Evolutionary conservation across 2,797 vertebrate species (phyloP), one percentile per base, ranked within the genome.

Genomic region (Liparis tanakae): DNA sequence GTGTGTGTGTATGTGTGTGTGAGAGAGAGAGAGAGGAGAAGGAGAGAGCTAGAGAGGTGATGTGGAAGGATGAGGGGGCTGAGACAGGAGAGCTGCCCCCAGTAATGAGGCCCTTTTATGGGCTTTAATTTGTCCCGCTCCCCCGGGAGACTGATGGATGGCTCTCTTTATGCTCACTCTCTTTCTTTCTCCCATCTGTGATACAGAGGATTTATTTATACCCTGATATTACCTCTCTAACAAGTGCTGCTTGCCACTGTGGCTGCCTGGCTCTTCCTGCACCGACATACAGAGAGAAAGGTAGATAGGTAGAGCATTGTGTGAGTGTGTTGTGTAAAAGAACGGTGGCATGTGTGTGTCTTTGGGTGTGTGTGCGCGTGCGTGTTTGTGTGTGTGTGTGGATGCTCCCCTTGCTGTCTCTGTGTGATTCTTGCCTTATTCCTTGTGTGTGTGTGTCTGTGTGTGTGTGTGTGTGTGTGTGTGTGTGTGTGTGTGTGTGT

Each of bases 51-150:
- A 83, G 83, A 85, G 89, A 90, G 91, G 85, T 90, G 91, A 88
- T 89, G 86, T 87, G 87, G 88, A 87, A 87, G 88, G 88, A 86
- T 87, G 86, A 87, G 88, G 89, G 89, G 91, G 85, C 83, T 86
- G 85, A 91, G 90, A 89, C 89, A 84, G 89, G 92, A 90, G 85
- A 80, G 85, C 87, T 91, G 89, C 83, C 89, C 93, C 89, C 92
- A 94, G 91, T 93, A 93, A 94, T 93, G 91, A 94, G 93, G 89
- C 79, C 87, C 90, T 91, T 94, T 95, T 93, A 93, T 94, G 92
- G 90, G 88, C 91, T 94, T 93, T 91, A 94, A 94, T 94, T 94
- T 94, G 91, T 93, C 93, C 91, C 72, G 72, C 85, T 91, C 87
- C 91, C 86, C 79, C 76, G 91, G 90, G 92, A 93, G 90, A 89